Percentiles rank a stretch among this genome's conserved stretches.
Evolutionary conservation across 2,888 invertebrate species (phyloP).

Genomic region (Boloria selene): DNA sequence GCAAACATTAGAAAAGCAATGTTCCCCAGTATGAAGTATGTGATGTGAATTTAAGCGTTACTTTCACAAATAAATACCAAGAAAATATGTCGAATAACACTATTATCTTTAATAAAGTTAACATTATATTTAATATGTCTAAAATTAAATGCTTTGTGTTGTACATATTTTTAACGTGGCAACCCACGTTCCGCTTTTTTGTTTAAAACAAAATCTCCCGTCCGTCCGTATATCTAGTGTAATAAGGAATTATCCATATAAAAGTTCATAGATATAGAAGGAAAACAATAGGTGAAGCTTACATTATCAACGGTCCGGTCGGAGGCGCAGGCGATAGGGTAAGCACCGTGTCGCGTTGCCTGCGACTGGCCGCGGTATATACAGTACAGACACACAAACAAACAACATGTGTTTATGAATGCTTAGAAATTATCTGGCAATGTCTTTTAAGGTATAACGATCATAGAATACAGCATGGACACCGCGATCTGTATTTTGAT

Average conservation of each 20-base stretch:
- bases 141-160: constrained; percentile 82
- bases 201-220: constrained; percentile 60
- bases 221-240: constrained; percentile 72
- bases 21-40: constrained; percentile 67
- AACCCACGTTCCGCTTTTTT: constrained; percentile 51
- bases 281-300: constrained; percentile 74
- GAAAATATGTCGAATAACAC: constrained; percentile 60
- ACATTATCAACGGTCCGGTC: constrained; percentile 53
- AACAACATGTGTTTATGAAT: constrained; percentile 67
- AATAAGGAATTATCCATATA: constrained; percentile 74
- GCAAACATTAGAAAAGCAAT: constrained; percentile 59
- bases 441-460: constrained; percentile 59
- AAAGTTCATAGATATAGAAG: constrained; percentile 72
- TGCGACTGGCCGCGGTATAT: constrained; percentile 51
- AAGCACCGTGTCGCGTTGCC: constrained; percentile 30
- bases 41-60: constrained; percentile 76
- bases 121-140: constrained; percentile 78
- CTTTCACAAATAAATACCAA: constrained; percentile 66
- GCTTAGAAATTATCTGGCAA: constrained; percentile 69
- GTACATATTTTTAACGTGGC: constrained; percentile 72
- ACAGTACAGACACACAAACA: constrained; percentile 67
- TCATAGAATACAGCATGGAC: constrained; percentile 25
- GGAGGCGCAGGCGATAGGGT: constrained; percentile 43
- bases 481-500: constrained; percentile 11
- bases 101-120: constrained; percentile 68